Conservation (phyloP, 2,797 vertebrate genomes). For the Chelon auratus region DNA sequence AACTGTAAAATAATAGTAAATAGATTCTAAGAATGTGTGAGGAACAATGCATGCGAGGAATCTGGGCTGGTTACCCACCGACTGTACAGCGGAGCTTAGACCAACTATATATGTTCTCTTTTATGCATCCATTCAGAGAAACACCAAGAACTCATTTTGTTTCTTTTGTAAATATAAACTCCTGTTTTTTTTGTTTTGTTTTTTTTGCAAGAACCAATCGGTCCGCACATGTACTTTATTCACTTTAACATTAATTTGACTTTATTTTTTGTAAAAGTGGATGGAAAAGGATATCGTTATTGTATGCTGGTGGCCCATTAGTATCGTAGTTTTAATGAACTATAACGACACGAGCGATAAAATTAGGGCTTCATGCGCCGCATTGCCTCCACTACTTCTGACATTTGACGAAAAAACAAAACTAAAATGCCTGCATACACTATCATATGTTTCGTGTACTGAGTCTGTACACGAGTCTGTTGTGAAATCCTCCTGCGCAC, state of each 20-base stretch:
- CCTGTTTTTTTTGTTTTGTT: conserved; percentile 12
- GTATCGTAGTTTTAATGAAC: no score
- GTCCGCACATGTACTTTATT: conserved; percentile 44
- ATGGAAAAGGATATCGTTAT: conserved; percentile 24
- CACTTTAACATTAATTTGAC: conserved; percentile 28
- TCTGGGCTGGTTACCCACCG: conserved; percentile 80
- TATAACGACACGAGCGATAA: not conserved
- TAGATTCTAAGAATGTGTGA: conserved; percentile 74
- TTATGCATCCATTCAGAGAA: conserved; percentile 73
- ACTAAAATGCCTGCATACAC: not conserved
- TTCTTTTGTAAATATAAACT: conserved; percentile 77
- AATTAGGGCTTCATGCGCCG: conserved; percentile 41
- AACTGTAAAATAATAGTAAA: conserved; percentile 77
- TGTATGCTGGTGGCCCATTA: conserved; percentile 30
- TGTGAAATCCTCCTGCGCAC: conserved; percentile 39
- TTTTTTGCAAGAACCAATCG: conserved; percentile 40
- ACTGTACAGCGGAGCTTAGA: conserved; percentile 73
- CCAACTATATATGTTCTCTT: conserved; percentile 65
- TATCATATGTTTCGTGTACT: not conserved
- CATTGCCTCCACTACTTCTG: conserved; percentile 30
- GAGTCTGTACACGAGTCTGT: not conserved
- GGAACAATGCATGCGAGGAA: conserved; percentile 70
- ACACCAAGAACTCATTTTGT: conserved; percentile 52
- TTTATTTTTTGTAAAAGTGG: conserved; percentile 28
- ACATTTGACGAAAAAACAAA: conserved; percentile 1